Conservation (phyloP, 2,888 invertebrate genomes). For the Oasisia sp. region DNA sequence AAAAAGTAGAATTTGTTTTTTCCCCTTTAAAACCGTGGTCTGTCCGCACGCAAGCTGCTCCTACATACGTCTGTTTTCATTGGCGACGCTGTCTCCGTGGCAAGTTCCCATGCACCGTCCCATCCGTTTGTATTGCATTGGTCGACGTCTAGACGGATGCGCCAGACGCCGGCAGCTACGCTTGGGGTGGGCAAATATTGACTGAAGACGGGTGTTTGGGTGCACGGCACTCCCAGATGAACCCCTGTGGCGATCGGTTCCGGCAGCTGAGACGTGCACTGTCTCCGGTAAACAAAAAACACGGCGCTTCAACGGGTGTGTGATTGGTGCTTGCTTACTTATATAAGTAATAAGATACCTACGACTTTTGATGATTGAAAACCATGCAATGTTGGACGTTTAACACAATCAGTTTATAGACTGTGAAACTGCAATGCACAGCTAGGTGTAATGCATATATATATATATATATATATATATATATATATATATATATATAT, state of each 20-base stretch:
- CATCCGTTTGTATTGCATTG: not conserved
- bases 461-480: no score
- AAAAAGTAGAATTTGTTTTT: no score
- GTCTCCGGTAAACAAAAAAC: not conserved
- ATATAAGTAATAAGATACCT: not conserved
- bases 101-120: not conserved
- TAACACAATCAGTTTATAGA: no score
- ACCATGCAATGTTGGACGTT: no score
- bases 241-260: not conserved
- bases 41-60: no score
- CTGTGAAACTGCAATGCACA: no score
- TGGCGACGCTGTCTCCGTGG: not conserved
- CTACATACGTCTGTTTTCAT: not conserved
- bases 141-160: not conserved
- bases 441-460: no score
- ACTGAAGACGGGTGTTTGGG: not conserved
- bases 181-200: not conserved
- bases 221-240: not conserved
- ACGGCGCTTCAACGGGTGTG: not conserved
- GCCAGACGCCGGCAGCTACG: not conserved
- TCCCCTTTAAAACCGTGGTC: no score
- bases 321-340: not conserved
- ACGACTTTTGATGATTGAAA: no score
- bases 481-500: no score
- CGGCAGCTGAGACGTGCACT: not conserved